These are phyloP conservation scores for Trypoxylon attenuatum DNA, from an alignment of 2,888 invertebrate genomes.

Conservation along the genomic window DNA sequence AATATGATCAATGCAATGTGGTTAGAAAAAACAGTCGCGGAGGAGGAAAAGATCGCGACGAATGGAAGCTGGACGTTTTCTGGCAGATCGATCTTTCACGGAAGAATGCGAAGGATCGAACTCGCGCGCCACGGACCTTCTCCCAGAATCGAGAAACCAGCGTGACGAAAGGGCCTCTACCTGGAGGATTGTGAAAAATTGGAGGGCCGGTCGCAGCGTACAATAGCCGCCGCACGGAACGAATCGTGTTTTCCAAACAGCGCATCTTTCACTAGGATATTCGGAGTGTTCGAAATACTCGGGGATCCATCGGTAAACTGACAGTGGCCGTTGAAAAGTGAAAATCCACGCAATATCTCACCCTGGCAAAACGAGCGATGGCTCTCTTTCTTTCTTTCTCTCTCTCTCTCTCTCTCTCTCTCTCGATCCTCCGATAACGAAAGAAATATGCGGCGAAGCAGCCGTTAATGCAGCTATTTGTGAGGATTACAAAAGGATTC, in stretches of 20 bases:
- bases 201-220: conserved; percentile 20
- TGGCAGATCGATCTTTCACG: no score
- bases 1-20: not conserved
- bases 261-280: conserved; percentile 40
- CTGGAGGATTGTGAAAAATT: conserved; percentile 55
- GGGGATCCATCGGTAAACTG: conserved; percentile 39
- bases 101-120: not conserved
- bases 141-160: conserved; percentile 15
- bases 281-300: not conserved
- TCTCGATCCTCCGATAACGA: no score
- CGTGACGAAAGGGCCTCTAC: conserved; percentile 52
- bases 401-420: no score
- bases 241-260: conserved; percentile 62
- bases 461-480: not conserved
- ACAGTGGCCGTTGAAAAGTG: conserved; percentile 36
- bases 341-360: conserved; percentile 54
- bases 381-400: conserved; percentile 41
- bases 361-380: conserved; percentile 39
- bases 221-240: conserved; percentile 53
- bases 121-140: no score
- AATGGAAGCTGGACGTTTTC: not conserved
- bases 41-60: not conserved
- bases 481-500: no score
- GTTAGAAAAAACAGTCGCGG: not conserved
- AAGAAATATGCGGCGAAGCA: conserved; percentile 24